Conservation (phyloP, 2,888 invertebrate genomes). For the Dryobotodes eremita region DNA sequence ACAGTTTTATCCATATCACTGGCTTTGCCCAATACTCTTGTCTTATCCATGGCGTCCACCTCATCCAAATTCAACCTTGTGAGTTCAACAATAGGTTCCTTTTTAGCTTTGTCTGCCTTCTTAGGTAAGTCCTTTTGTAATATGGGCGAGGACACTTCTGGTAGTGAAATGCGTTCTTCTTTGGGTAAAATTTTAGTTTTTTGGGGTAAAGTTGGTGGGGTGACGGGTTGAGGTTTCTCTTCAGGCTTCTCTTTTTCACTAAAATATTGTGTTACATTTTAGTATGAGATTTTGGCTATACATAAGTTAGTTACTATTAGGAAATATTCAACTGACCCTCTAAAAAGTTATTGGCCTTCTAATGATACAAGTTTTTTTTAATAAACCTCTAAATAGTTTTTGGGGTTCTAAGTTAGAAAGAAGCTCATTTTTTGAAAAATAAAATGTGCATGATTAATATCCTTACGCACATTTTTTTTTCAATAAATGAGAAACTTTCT, state of each 20-base stretch:
- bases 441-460: no score
- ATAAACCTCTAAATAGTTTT: neutral
- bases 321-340: neutral
- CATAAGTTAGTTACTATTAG: neutral
- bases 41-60: constrained; percentile 72
- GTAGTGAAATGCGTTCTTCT: constrained; percentile 73
- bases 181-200: constrained; percentile 68
- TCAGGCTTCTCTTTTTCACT: constrained; percentile 71
- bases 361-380: neutral
- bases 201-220: constrained; percentile 47
- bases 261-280: neutral
- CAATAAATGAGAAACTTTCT: no score
- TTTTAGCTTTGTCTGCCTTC: constrained; percentile 57
- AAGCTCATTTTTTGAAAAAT: no score
- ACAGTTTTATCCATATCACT: constrained; percentile 80
- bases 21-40: constrained; percentile 64
- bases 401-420: no score
- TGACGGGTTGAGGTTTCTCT: constrained; percentile 63
- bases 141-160: constrained; percentile 75
- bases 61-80: constrained; percentile 55
- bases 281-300: neutral
- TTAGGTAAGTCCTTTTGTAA: constrained; percentile 67
- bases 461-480: no score
- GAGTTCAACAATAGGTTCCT: constrained; percentile 43
- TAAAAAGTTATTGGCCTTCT: neutral